Percentiles rank a stretch among this genome's conserved stretches.
phyloP scores from a whole-genome alignment of 2,113 vertebrate species.

The Notechis scutatus region DNA sequence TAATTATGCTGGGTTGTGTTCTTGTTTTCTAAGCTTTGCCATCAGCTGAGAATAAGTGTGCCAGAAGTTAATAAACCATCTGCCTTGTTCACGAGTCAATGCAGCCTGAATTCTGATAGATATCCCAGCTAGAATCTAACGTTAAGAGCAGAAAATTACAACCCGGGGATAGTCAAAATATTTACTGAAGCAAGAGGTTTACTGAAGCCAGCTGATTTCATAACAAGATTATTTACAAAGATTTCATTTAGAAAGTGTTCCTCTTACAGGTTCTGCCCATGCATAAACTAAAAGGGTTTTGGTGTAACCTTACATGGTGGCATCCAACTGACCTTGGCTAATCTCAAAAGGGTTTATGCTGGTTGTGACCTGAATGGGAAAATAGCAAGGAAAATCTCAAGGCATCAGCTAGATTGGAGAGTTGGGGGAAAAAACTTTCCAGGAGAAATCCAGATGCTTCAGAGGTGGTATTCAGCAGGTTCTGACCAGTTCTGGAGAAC shows the following conservation, averaged over 20 bases:
- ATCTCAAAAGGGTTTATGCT: not conserved
- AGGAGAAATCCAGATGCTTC: not conserved
- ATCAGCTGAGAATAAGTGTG: conserved; percentile 10
- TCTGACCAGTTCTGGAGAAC: too few species aligned
- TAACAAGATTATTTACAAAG: conserved; percentile 21
- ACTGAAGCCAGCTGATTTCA: conserved; percentile 22
- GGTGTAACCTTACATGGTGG: not conserved
- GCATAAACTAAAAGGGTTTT: not conserved
- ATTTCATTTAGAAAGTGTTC: conserved; percentile 26
- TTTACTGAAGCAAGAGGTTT: conserved; percentile 39
- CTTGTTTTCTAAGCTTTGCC: conserved; percentile 6
- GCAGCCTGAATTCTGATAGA: conserved; percentile 14
- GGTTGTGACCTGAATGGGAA: not conserved
- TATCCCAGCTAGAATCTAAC: conserved; percentile 7
- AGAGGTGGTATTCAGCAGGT: too few species aligned
- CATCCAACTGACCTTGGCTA: not conserved
- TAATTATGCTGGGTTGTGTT: not conserved
- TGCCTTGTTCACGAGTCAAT: not conserved
- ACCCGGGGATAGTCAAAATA: conserved; percentile 30
- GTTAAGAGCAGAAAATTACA: conserved; percentile 35
- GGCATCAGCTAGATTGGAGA: not conserved
- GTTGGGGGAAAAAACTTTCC: not conserved
- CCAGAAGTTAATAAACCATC: not conserved
- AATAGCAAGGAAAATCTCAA: not conserved
- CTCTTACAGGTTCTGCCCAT: not conserved